Base-by-base conservation (phyloP, 2,797 vertebrate species). In the Dipus sagitta region DNA sequence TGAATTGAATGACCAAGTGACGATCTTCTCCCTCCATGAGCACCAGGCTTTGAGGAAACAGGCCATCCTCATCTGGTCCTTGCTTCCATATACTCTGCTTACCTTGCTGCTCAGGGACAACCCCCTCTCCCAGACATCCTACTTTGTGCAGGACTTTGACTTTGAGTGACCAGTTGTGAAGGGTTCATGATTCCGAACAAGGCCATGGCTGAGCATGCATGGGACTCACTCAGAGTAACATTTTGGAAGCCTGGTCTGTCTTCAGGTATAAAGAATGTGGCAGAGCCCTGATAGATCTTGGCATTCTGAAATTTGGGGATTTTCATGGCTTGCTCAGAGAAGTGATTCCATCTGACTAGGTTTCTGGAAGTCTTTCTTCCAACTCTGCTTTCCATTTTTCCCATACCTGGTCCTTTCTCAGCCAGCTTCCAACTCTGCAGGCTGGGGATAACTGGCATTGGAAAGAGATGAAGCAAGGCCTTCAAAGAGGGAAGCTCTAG, bases 71-170 rank as follows among this genome's bases (percentile, higher is more conserved):
- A n/a, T 0, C 9, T 23, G 62, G 2, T 58, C 23, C 52, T 71
- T 58, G 4, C 11, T 11, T 47, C 1, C 1, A 52, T 7, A 0
- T 4, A 2, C 6, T 60, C 47, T 65, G n/a, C 70, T 26, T 10
- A 1, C 6, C 54, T 11, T 28, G 4, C 14, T 23, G 24, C n/a
- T 54, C n/a, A 12, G 13, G 28, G n/a, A 2, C 52, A 2, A 21
- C 18, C 21, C 54, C 6, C 11, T 11, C 47, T 47, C 47, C 47
- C 47, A 9, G 11, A 47, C 47, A 47, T 47, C 47, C 8, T 47
- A 10, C 47, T 47, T 47, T 47, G 47, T 47, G 47, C 9, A 9
- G 47, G 47, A 47, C 47, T 47, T 47, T n/a, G 30, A 32, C 52
- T 71, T 17, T 65, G 74, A 75, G 42, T 58, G 42, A 75, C 60